Percentiles rank a stretch among this genome's conserved stretches.
phyloP scores from a whole-genome alignment of 2,113 vertebrate species.

The Zosterops japonicus region DNA sequence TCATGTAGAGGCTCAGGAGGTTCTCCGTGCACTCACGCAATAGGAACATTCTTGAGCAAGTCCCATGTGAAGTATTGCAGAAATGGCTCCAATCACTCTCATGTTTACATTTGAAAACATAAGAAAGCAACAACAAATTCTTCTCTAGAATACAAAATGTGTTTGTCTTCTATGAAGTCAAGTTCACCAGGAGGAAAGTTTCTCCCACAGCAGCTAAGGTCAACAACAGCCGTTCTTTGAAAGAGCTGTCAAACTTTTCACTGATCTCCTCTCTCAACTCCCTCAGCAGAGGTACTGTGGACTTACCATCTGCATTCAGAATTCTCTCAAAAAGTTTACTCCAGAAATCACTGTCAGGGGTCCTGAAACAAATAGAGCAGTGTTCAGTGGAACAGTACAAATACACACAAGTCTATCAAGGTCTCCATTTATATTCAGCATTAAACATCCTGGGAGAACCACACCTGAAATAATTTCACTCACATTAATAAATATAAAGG shows the following conservation, averaged over 20 bases:
- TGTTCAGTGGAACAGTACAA: slow-evolving; percentile 5
- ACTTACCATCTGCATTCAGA: slow-evolving; percentile 74
- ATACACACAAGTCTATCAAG: background rate
- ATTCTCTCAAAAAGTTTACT: slow-evolving; percentile 75
- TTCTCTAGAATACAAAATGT: background rate
- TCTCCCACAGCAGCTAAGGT: slow-evolving; percentile 69
- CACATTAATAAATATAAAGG: background rate
- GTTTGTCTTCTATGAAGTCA: slow-evolving; percentile 27
- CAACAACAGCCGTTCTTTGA: slow-evolving; percentile 66
- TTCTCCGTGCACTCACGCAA: background rate
- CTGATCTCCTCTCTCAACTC: slow-evolving; percentile 71
- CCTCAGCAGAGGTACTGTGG: slow-evolving; percentile 71
- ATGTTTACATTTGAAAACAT: background rate
- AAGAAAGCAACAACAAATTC: background rate
- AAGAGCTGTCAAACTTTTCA: slow-evolving; percentile 66
- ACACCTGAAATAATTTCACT: background rate
- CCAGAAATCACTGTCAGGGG: slow-evolving; percentile 70
- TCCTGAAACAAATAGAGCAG: slow-evolving; percentile 66
- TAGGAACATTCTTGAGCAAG: background rate
- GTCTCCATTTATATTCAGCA: background rate
- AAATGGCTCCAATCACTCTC: background rate
- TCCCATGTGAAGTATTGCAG: background rate
- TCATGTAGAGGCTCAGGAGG: background rate
- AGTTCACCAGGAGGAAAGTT: slow-evolving; percentile 29
- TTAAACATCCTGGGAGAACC: background rate